Percentiles rank a stretch among this genome's conserved stretches.
These are phyloP conservation scores for Scylla paramamosain DNA, from an alignment of 1,140 invertebrate genomes.

Conservation along the genomic window DNA sequence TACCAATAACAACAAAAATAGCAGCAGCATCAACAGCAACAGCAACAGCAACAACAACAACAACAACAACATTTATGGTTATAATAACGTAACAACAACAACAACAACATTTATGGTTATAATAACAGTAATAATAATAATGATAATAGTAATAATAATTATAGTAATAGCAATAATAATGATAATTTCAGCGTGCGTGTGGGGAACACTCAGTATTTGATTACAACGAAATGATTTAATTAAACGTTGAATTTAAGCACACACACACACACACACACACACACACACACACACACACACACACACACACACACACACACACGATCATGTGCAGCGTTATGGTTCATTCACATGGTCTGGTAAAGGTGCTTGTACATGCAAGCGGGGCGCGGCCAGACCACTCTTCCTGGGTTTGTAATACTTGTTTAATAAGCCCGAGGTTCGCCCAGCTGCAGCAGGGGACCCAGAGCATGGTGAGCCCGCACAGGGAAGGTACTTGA, in stretches of 20 bases:
- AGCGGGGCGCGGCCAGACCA: not conserved
- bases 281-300: not conserved
- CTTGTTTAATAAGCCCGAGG: not conserved
- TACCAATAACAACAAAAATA: not conserved
- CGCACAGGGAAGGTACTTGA: not conserved
- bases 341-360: constrained; percentile 11
- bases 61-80: not conserved
- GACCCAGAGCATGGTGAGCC: not conserved
- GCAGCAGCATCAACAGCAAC: not conserved
- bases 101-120: not conserved
- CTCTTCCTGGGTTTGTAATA: not conserved
- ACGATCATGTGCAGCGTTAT: not conserved
- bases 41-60: not conserved
- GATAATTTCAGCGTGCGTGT: too few species aligned
- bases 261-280: constrained; percentile 48
- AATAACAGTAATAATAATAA: not conserved
- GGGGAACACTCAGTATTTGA: not conserved
- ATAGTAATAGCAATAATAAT: not conserved
- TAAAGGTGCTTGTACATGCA: not conserved
- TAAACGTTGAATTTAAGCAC: constrained; percentile 1
- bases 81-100: not conserved
- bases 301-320: not conserved
- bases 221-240: not conserved
- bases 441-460: not conserved
- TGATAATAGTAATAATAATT: not conserved